Conservation (phyloP, 2,113 vertebrate genomes). For the Cyanocitta stelleri region DNA sequence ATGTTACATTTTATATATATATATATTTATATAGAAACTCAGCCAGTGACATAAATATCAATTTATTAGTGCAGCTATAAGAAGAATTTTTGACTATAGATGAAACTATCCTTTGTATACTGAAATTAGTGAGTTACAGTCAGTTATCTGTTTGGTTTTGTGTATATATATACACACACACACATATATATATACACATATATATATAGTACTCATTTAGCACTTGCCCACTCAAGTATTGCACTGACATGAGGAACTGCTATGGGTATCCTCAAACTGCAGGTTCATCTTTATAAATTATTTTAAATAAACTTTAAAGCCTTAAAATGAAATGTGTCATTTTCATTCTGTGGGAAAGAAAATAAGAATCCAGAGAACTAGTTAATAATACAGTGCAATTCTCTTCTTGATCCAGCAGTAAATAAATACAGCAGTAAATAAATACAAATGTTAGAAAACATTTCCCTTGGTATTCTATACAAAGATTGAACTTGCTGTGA, state of each 20-base stretch:
- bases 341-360: background rate
- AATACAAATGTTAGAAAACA: conserved; percentile 13
- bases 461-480: background rate
- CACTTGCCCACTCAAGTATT: background rate
- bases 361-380: background rate
- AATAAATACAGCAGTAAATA: conserved; percentile 10
- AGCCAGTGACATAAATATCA: background rate
- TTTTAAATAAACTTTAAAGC: background rate
- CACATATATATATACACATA: too few species aligned
- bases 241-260: background rate
- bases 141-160: background rate
- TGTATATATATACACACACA: too few species aligned
- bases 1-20: background rate
- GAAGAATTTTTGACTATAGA: background rate
- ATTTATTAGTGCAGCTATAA: background rate
- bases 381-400: background rate
- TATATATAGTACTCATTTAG: background rate
- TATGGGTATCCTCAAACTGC: background rate
- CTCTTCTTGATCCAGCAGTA: background rate
- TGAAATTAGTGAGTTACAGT: background rate
- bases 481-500: background rate
- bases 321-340: background rate
- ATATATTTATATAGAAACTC: background rate
- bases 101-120: background rate
- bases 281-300: background rate